Conservation (phyloP, 2,113 vertebrate species). For the Prunella himalayana region DNA sequence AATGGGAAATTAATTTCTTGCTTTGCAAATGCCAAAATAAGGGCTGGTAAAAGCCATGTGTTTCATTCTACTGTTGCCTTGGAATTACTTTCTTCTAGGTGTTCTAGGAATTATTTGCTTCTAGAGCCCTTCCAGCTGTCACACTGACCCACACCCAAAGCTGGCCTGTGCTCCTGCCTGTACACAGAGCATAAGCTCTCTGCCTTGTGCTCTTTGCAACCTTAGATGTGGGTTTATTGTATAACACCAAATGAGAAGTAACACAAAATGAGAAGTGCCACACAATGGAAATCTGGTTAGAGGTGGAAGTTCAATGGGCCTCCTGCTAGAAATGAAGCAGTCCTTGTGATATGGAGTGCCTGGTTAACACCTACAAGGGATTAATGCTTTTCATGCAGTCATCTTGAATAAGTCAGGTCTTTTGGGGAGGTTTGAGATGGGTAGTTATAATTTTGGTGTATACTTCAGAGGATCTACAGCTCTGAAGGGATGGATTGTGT, state of each 20-base stretch:
- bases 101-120: not conserved
- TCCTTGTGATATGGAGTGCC: not conserved
- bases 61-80: not conserved
- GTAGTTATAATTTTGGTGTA: not conserved
- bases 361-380: not conserved
- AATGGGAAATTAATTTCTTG: not conserved
- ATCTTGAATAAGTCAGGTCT: not conserved
- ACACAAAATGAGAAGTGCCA: not conserved
- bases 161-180: not conserved
- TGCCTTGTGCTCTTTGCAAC: not conserved
- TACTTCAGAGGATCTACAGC: not conserved
- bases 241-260: not conserved
- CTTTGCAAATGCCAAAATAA: not conserved
- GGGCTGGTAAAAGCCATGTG: not conserved
- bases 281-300: not conserved
- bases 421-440: not conserved
- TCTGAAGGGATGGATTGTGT: not conserved
- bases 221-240: not conserved
- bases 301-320: not conserved
- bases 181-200: not conserved
- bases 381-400: not conserved
- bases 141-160: not conserved
- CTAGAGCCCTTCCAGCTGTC: not conserved
- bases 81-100: not conserved
- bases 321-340: not conserved